These are phyloP conservation scores for Zosterops japonicus DNA, from an alignment of 2,113 vertebrate species.

Conservation along the genomic window DNA sequence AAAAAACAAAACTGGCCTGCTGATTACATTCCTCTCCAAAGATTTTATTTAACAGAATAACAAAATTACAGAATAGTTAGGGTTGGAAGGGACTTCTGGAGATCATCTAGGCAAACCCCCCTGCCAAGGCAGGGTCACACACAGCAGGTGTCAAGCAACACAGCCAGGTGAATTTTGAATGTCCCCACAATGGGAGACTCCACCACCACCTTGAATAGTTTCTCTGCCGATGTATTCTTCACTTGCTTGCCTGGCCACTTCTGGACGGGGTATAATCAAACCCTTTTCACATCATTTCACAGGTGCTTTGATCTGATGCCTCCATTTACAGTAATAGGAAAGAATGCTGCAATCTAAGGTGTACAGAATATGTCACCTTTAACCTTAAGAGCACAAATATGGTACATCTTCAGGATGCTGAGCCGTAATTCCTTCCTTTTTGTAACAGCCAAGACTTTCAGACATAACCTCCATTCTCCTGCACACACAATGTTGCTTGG, in stretches of 20 bases:
- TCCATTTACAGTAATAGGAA: not conserved
- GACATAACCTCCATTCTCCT: not conserved
- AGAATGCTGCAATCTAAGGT: not conserved
- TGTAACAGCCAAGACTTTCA: not conserved
- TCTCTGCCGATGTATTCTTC: not conserved
- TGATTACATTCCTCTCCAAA: not conserved
- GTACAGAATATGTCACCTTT: not conserved
- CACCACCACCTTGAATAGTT: not conserved
- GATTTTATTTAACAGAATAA: not conserved
- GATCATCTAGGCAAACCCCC: not conserved
- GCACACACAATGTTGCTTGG: not conserved
- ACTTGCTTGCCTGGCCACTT: not conserved
- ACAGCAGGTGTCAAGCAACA: not conserved
- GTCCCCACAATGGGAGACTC: not conserved
- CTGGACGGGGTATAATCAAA: not conserved
- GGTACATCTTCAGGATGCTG: not conserved
- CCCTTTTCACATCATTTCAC: not conserved
- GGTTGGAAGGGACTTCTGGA: not conserved
- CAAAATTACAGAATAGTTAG: not conserved
- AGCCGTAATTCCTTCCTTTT: not conserved
- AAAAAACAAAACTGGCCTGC: not conserved
- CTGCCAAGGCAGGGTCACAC: not conserved
- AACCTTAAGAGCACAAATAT: not conserved
- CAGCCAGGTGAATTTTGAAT: not conserved
- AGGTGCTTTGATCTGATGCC: not conserved